phyloP scores from a whole-genome alignment of 23 tunicate species.

The Ascidia mentula region DNA sequence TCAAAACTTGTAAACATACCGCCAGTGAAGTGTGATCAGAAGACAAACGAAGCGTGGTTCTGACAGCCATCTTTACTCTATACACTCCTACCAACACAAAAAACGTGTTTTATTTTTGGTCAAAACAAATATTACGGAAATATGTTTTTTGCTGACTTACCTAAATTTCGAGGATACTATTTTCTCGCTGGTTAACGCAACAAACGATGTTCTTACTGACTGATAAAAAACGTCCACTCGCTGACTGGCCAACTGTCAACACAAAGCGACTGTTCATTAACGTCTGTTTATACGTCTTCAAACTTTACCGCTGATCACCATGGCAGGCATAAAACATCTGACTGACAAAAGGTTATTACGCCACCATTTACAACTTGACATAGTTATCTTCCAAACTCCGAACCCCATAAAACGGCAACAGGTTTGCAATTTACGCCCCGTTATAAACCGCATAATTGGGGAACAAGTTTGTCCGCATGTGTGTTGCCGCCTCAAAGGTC shows the following conservation, averaged over 20 bases:
- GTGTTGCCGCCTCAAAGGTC: constrained; percentile 1
- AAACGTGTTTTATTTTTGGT: not conserved
- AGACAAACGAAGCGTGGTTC: not conserved
- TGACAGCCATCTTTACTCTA: constrained; percentile 3
- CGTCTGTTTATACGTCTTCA: too few relatives aligned
- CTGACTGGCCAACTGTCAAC: too few relatives aligned
- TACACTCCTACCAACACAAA: too few relatives aligned
- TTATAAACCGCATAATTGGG: not conserved
- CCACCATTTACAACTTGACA: not conserved
- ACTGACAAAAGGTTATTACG: not conserved
- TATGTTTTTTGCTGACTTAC: too few relatives aligned
- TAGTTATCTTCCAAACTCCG: not conserved
- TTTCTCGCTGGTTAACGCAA: too few relatives aligned
- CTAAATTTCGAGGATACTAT: too few relatives aligned
- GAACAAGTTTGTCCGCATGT: not conserved
- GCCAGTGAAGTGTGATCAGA: not conserved
- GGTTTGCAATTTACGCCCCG: not conserved
- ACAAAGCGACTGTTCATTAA: too few relatives aligned
- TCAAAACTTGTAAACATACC: too few relatives aligned
- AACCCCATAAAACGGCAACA: not conserved
- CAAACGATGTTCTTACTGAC: too few relatives aligned
- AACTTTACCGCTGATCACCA: too few relatives aligned
- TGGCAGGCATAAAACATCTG: not conserved
- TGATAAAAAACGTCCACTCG: too few relatives aligned
- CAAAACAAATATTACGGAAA: not conserved